Conservation (phyloP, 2,888 invertebrate genomes). For the Drosophila sordidapex region DNA sequence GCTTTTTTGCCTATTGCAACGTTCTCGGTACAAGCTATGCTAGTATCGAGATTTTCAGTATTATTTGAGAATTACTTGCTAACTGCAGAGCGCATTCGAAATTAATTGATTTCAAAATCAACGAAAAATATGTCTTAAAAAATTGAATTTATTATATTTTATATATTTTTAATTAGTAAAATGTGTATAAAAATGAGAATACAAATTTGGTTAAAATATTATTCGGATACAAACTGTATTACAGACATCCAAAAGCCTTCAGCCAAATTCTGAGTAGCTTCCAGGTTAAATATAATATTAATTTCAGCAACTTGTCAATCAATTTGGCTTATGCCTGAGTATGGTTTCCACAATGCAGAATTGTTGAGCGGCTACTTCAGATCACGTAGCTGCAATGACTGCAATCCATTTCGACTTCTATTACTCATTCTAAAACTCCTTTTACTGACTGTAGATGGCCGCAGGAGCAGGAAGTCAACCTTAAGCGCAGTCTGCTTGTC, state of each 20-base stretch:
- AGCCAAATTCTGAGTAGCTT: not conserved
- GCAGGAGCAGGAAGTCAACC: not conserved
- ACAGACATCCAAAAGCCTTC: too few relatives aligned
- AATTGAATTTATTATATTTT: too few relatives aligned
- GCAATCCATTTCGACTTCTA: conserved; percentile 75
- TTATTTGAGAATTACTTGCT: not conserved
- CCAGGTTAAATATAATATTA: not conserved
- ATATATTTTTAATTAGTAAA: too few relatives aligned
- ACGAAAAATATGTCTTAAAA: too few relatives aligned
- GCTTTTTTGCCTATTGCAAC: not conserved
- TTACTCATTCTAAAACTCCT: conserved; percentile 45
- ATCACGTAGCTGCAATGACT: conserved; percentile 79
- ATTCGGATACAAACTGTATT: too few relatives aligned
- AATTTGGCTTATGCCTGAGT: not conserved
- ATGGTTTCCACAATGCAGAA: not conserved
- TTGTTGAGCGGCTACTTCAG: conserved; percentile 41
- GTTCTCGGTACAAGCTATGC: not conserved
- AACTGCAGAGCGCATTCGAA: not conserved
- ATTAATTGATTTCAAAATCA: not conserved
- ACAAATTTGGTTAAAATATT: too few relatives aligned
- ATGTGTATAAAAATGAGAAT: too few relatives aligned
- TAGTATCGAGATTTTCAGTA: not conserved
- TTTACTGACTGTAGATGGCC: conserved; percentile 47
- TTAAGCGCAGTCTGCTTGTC: conserved; percentile 1
- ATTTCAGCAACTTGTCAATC: not conserved